Percentiles rank a stretch among this genome's conserved stretches.
Evolutionary conservation across 37 sponge, comb jelly and placozoan genomes (phyloP).

Genomic region (Halisarca cf. caerulea): DNA sequence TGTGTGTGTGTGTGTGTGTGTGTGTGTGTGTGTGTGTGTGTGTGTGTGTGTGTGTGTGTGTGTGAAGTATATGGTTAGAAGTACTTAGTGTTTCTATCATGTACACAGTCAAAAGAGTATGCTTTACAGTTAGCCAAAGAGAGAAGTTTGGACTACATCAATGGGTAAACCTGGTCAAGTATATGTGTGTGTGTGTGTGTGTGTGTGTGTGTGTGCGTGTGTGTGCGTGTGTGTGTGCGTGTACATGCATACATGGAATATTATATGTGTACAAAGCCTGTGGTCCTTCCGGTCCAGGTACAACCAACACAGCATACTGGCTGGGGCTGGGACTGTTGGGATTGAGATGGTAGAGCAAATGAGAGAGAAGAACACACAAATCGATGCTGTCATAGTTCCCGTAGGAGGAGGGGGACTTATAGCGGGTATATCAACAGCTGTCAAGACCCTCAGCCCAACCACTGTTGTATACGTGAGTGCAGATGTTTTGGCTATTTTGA

Average conservation of each 20-base stretch:
- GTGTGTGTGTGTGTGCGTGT: not conserved
- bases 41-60: conserved; percentile 27
- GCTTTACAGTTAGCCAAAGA: conserved; percentile 57
- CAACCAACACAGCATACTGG: conserved; percentile 72
- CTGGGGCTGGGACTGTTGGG: conserved; percentile 86
- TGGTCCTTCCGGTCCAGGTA: conserved; percentile 42
- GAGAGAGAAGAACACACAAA: conserved; percentile 24
- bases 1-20: not conserved
- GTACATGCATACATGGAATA: not conserved
- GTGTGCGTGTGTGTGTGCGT: not conserved
- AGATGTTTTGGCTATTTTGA: not conserved
- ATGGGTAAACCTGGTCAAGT: conserved; percentile 52
- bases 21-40: conserved; percentile 28
- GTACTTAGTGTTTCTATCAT: not conserved
- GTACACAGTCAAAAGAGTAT: conserved; percentile 50
- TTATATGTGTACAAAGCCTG: not conserved
- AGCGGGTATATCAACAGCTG: conserved; percentile 77
- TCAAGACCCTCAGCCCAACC: conserved; percentile 74
- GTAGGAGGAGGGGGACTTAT: conserved; percentile 91
- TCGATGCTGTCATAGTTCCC: conserved; percentile 87
- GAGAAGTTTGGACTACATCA: conserved; percentile 61
- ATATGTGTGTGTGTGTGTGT: not conserved
- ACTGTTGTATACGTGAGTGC: conserved; percentile 74
- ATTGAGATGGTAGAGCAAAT: conserved; percentile 83
- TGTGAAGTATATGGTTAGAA: not conserved